Conservation (phyloP, 2,888 invertebrate species). For the Phortica okadai region DNA sequence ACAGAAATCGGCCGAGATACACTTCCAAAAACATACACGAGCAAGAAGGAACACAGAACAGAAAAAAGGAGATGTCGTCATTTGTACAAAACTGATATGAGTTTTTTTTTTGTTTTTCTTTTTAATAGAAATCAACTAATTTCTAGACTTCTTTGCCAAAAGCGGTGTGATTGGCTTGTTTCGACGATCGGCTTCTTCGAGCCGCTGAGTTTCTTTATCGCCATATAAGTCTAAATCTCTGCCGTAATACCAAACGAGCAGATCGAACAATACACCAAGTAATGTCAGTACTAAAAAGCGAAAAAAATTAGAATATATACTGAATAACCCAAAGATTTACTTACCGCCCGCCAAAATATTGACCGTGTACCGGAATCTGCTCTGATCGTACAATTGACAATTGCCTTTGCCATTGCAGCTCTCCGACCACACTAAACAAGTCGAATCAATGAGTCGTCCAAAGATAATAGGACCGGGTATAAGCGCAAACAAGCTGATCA, state of each 20-base stretch:
- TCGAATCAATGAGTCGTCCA: slow-evolving; percentile 82
- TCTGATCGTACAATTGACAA: slow-evolving; percentile 83
- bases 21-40: background rate
- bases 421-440: slow-evolving; percentile 83
- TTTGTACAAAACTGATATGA: slow-evolving; percentile 37
- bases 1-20: background rate
- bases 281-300: slow-evolving; percentile 78
- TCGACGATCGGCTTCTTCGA: slow-evolving; percentile 55
- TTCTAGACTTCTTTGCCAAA: slow-evolving; percentile 56
- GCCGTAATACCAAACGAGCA: slow-evolving; percentile 80
- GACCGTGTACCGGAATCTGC: slow-evolving; percentile 79
- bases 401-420: slow-evolving; percentile 81
- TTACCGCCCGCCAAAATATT: slow-evolving; percentile 79
- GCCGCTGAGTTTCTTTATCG: slow-evolving; percentile 67
- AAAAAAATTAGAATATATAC: background rate
- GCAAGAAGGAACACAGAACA: background rate
- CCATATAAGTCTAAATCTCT: slow-evolving; percentile 80
- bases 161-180: slow-evolving; percentile 70
- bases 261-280: slow-evolving; percentile 80
- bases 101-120: slow-evolving; percentile 33
- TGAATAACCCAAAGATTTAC: slow-evolving; percentile 41
- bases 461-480: slow-evolving; percentile 84
- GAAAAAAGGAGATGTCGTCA: background rate
- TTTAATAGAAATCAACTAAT: slow-evolving; percentile 39
- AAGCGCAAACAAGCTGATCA: slow-evolving; percentile 81